Base-by-base conservation (phyloP, 2,113 vertebrate genomes). In the Clarias macrocephalus region DNA sequence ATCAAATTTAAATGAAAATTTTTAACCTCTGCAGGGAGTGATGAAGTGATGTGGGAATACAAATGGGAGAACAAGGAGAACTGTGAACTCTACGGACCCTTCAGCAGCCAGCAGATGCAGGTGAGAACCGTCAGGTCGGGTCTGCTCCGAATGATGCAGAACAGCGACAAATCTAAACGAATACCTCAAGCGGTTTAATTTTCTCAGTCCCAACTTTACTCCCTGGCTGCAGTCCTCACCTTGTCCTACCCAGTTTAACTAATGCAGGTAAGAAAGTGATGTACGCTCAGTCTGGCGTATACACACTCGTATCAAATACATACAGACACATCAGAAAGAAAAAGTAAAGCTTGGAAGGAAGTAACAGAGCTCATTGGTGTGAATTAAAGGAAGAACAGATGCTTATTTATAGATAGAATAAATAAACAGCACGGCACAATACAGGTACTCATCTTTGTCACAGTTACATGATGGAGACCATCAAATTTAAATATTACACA, bases 21-120 rank as follows among this genome's bases (percentile, higher is more conserved):
- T 48, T 48, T 37, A 37, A 37, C 6, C 63, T 52, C 52, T 76
- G 23, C 62, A 89, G 86, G 82, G 56, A 85, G 1, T 19, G 88
- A 88, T 8, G 89, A 94, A 10, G 97, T 97, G 87, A 94, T 97
- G 97, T 98, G 97, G 97, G 96, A 98, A 54, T 97, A 97, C 91
- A 97, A 95, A 54, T 97, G 97, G 97, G 96, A 96, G 15, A 96
- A 96, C 63, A 88, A 93, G 2, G 94, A 95, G 1, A 92, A 94
- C 3, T 96, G 96, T 0, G 96, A 98, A 85, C 88, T 97, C 15
- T 97, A 97, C 0, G 97, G 97, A 0, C 97, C 97, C 28, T 98
- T 98, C 90, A 96, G 94, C 93, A 98, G 96, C 72, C 93, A 95
- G 76, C 97, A 98, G 95, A 98, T 98, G 97, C 96, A 97, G 96